Percentiles rank a stretch among this genome's conserved stretches.
Conservation (phyloP, 2,888 invertebrate genomes). For the Helobdella robusta region DNA sequence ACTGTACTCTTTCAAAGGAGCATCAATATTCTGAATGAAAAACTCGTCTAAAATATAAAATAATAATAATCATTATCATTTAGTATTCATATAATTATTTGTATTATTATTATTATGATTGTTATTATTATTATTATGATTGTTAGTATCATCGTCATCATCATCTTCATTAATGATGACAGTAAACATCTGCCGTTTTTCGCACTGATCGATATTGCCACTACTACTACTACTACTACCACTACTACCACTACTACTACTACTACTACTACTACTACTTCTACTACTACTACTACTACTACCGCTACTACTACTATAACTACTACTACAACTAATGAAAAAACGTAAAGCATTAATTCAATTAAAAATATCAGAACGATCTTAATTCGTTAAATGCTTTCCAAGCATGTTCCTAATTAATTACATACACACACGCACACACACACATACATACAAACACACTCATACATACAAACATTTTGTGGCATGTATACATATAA, state of each 20-base stretch:
- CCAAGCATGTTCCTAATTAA: no score
- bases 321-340: background rate
- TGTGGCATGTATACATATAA: no score
- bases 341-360: no score
- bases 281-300: background rate
- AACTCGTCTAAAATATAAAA: no score
- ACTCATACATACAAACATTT: no score
- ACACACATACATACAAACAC: background rate
- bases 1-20: no score
- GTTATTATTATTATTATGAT: no score
- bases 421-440: constrained; percentile 1
- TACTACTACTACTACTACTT: background rate
- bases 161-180: background rate
- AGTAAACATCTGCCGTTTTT: background rate
- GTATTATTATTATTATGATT: no score
- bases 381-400: no score
- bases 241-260: background rate
- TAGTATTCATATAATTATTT: background rate
- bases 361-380: no score
- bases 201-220: background rate
- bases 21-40: no score
- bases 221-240: background rate
- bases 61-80: no score
- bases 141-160: background rate
- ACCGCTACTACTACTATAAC: background rate